These are phyloP conservation scores for Cactoblastis cactorum DNA, from an alignment of 2,888 invertebrate species.

Conservation along the genomic window DNA sequence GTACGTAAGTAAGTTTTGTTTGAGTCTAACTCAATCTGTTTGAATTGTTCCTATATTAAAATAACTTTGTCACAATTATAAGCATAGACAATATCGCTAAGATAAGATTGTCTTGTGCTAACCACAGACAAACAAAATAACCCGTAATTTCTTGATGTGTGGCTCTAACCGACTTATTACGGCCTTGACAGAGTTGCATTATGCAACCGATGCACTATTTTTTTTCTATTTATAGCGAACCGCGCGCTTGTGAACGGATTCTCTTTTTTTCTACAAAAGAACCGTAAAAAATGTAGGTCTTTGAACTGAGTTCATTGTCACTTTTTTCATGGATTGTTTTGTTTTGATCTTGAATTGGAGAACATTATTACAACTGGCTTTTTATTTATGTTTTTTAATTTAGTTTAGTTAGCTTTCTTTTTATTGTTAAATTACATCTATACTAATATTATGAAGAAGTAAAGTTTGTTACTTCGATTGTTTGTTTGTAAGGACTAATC, in stretches of 20 bases:
- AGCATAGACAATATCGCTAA: too few species aligned
- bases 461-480: too few species aligned
- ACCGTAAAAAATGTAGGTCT: not conserved
- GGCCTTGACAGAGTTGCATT: slow-evolving; percentile 24
- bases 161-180: not conserved
- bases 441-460: too few species aligned
- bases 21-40: too few species aligned
- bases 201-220: slow-evolving; percentile 18
- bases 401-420: not conserved
- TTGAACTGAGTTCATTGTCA: slow-evolving; percentile 20
- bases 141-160: too few species aligned
- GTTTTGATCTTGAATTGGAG: not conserved
- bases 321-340: slow-evolving; percentile 11
- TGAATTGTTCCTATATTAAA: too few species aligned
- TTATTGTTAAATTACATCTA: too few species aligned
- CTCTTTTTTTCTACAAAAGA: slow-evolving; percentile 12
- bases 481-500: too few species aligned
- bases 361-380: not conserved
- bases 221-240: slow-evolving; percentile 16
- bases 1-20: too few species aligned
- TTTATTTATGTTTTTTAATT: not conserved
- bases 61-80: too few species aligned
- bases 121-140: too few species aligned
- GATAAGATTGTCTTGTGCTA: too few species aligned
- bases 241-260: slow-evolving; percentile 15